Evolutionary conservation across 1,140 invertebrate genomes (phyloP).

Genomic region (Neelides sp.): DNA sequence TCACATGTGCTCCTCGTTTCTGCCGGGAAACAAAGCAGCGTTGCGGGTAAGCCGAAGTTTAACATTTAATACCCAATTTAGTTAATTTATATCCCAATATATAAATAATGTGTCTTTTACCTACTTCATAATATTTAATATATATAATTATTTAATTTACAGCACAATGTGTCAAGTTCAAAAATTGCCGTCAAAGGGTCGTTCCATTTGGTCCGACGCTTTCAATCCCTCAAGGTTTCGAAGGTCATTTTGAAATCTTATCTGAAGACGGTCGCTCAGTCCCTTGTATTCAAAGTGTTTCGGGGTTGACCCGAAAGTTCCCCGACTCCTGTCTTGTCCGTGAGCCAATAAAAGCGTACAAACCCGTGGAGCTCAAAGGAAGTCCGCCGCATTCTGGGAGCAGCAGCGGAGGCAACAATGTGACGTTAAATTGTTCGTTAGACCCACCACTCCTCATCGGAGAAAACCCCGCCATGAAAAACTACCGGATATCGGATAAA

Average conservation of each 20-base stretch:
- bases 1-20: slow-evolving; percentile 71
- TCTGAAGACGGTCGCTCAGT: slow-evolving; percentile 83
- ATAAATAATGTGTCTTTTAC: slow-evolving; percentile 18
- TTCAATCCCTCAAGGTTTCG: slow-evolving; percentile 76
- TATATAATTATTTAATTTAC: no score
- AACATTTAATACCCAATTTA: slow-evolving; percentile 40
- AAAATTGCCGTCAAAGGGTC: slow-evolving; percentile 57
- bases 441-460: no score
- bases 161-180: slow-evolving; percentile 75
- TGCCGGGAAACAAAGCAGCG: slow-evolving; percentile 66
- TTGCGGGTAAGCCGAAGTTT: no score
- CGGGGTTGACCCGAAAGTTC: slow-evolving; percentile 60
- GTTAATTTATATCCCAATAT: slow-evolving; percentile 37
- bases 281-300: slow-evolving; percentile 73
- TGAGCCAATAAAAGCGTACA: slow-evolving; percentile 67
- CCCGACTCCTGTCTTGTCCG: slow-evolving; percentile 70
- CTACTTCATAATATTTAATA: background rate
- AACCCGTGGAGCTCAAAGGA: slow-evolving; percentile 22
- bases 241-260: slow-evolving; percentile 83
- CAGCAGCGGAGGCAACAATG: background rate
- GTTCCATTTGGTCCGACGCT: slow-evolving; percentile 66
- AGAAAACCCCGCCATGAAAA: background rate
- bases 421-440: background rate
- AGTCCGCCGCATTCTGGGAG: background rate
- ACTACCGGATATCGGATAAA: slow-evolving; percentile 45